phyloP scores from a whole-genome alignment of 1,140 invertebrate genomes.

The Wiebesia pumilae region DNA sequence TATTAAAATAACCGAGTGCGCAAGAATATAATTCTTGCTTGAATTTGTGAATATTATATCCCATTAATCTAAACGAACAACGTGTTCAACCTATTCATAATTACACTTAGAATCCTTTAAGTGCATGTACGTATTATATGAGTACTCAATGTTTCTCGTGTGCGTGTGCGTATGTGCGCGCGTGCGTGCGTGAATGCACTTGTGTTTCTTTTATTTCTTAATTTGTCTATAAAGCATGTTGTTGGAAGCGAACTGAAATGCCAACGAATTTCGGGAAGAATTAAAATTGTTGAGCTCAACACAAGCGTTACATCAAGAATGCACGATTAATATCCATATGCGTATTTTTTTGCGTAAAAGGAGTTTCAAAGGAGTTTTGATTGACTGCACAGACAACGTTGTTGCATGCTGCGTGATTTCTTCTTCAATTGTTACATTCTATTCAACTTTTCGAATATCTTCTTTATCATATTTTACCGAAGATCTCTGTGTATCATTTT shows the following conservation, averaged over 20 bases:
- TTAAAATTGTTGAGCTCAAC: neutral
- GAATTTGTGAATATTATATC: neutral
- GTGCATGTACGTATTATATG: slow-evolving; percentile 19
- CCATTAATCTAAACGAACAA: slow-evolving; percentile 1
- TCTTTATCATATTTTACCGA: neutral
- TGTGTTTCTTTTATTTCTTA: neutral
- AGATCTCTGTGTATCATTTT: slow-evolving; percentile 10
- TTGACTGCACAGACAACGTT: slow-evolving; percentile 20
- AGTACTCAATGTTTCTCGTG: neutral
- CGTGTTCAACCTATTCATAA: neutral
- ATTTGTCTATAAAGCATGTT: slow-evolving; percentile 26
- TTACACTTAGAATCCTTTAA: slow-evolving; percentile 12
- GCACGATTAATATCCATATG: slow-evolving; percentile 16
- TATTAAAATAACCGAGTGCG: neutral
- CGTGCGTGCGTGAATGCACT: neutral
- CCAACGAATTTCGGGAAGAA: neutral
- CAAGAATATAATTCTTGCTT: neutral
- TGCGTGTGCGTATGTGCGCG: neutral
- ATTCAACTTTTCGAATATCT: neutral
- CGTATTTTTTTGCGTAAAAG: neutral
- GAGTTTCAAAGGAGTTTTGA: slow-evolving; percentile 8
- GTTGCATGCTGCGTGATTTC: slow-evolving; percentile 36
- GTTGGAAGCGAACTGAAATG: neutral
- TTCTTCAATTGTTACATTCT: neutral
- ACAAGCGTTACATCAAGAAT: neutral